Percentiles rank a stretch among this genome's conserved stretches.
Conservation (phyloP, 2,888 invertebrate species). For the Oligia latruncula region DNA sequence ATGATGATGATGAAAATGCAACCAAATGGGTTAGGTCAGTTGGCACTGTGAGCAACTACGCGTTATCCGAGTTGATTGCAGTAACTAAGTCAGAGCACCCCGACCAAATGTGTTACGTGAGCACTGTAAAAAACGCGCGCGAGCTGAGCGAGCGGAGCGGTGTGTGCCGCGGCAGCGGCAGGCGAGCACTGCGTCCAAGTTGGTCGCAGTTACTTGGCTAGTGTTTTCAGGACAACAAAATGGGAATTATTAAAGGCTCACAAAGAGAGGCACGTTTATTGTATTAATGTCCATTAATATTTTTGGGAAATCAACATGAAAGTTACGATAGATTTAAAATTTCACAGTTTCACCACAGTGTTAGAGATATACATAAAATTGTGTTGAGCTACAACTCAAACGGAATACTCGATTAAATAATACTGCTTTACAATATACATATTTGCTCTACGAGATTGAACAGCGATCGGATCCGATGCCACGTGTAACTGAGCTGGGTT, state of each 20-base stretch:
- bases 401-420: not conserved
- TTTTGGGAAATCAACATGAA: not conserved
- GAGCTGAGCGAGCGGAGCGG: not conserved
- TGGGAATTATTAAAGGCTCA: not conserved
- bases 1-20: not conserved
- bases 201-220: not conserved
- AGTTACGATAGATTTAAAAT: not conserved
- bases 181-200: not conserved
- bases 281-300: not conserved
- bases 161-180: not conserved
- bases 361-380: not conserved
- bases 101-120: not conserved
- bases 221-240: not conserved
- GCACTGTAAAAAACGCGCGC: not conserved
- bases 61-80: not conserved
- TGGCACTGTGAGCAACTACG: not conserved
- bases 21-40: not conserved
- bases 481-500: slow-evolving; percentile 13
- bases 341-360: not conserved
- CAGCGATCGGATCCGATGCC: not conserved
- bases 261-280: not conserved
- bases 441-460: slow-evolving; percentile 8
- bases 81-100: not conserved
- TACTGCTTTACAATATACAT: not conserved
- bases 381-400: not conserved